Evolutionary conservation across 2,888 invertebrate genomes (phyloP), one percentile per base, ranked within the genome.

Genomic region (Coleophora deauratella): DNA sequence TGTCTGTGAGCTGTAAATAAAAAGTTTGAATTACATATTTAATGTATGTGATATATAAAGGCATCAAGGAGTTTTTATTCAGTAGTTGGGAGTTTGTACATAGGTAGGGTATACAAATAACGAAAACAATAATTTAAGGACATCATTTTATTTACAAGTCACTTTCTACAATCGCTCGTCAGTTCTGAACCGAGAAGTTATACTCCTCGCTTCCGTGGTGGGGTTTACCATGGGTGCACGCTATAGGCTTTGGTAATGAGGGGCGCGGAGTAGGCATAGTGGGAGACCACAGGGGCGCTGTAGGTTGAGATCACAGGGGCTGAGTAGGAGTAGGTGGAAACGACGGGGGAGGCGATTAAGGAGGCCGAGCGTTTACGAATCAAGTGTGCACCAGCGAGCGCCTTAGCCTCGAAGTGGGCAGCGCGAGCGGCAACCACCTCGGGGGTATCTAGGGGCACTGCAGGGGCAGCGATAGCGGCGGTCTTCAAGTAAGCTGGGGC

Each of bases 381-480:
- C 42, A 68, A 50, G 52, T 85, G 85, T 9, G 62, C 62, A 15
- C 66, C 73, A 45, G 72, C 65, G 7, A 72, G 49, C 41, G 74
- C 73, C 47, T 81, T 77, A 35, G 82, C 76, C 51, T 79, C 68
- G 33, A 75, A 70, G 57, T 79, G 82, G 12, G 73, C 77, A 36
- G 73, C 69, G 39, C 74, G 78, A 27, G 81, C 82, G 37, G 81
- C 79, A 40, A 72, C 51, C 11, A 81, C 77, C 47, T 80, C 81
- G 34, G 79, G 75, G 7, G 81, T 80, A 37, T 81, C 80, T 31
- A 72, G 53, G 31, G 78, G 76, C 13, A 73, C 61, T 38, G 33
- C 49, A 46, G 37, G 33, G 15, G 37, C 21, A 13, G 37, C 37
- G 9, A n/a, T n/a, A 13, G 37, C 21, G 10, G 6, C 37, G 14